Evolutionary conservation across 2,797 vertebrate species (phyloP), one percentile per base, ranked within the genome.

Genomic region (Myotis myotis): DNA sequence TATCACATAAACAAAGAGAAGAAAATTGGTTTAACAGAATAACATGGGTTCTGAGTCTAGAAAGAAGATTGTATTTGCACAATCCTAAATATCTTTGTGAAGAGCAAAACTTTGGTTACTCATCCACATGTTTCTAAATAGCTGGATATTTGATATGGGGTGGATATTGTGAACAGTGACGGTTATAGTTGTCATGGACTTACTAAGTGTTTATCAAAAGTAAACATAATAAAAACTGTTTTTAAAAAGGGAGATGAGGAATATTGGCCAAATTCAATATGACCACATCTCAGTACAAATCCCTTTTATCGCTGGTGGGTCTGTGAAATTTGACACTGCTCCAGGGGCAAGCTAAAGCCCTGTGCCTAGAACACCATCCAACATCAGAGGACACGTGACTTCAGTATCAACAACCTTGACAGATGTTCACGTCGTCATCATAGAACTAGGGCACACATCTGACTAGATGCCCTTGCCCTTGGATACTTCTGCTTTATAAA

Each of bases 401-500:
- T 51, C 81, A 94, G 16, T 55, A 78, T 96, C 72, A 30, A 87
- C 20, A 95, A 70, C 89, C 93, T 91, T 71, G 30, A 94, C 55
- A 96, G 81, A 91, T 95, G 66, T 88, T 72, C 22, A n/a, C 44
- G 8, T 95, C 74, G 85, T n/a, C 16, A 64, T 94, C 89, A 68
- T 4, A 88, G 93, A 94, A 89, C 51, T 36, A 85, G 82, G 90
- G 82, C 86, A 75, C 85, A 51, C 25, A 11, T 60, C 23, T 12
- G 41, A 87, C 62, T 72, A 36, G 36, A 86, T 93, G 92, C 8
- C 96, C 79, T 88, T 97, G 97, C 82, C 94, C 90, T 93, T 1
- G n/a, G 92, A 84, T 89, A 93, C 78, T 97, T 72, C 79, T 87
- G 76, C 68, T 96, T 96, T 89, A 81, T 83, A 96, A 89, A 96